A percentile compares a stretch with the other conserved stretches of the same genome.
These are phyloP conservation scores for Stichopus horrens DNA, from an alignment of 53 echinoderm and acorn worm species.

Conservation along the genomic window DNA sequence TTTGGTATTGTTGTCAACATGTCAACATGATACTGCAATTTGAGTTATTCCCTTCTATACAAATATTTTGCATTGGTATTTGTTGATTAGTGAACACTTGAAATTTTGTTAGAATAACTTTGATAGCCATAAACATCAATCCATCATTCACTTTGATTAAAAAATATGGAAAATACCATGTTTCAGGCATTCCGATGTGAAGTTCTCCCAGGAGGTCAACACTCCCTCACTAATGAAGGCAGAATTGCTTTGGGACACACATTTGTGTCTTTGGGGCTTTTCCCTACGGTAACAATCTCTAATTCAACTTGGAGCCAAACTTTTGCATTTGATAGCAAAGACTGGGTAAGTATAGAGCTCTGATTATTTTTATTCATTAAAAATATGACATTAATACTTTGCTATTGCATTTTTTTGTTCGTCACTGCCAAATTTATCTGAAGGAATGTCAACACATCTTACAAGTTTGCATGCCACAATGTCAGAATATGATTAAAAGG, in stretches of 20 bases:
- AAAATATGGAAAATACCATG: background rate
- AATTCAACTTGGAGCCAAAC: slow-evolving; percentile 72
- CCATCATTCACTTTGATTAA: background rate
- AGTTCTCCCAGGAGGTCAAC: slow-evolving; percentile 27
- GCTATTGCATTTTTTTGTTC: too few relatives aligned
- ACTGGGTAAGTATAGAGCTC: slow-evolving; percentile 60
- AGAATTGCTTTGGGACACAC: slow-evolving; percentile 57
- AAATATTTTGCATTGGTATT: background rate
- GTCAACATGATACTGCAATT: too few relatives aligned
- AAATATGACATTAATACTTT: too few relatives aligned
- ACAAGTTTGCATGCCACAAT: too few relatives aligned
- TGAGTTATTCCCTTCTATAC: too few relatives aligned
- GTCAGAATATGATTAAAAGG: too few relatives aligned
- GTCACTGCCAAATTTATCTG: too few relatives aligned
- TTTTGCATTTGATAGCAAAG: slow-evolving; percentile 50
- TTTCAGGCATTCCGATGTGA: slow-evolving; percentile 53
- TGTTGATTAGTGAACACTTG: too few relatives aligned
- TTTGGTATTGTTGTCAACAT: too few relatives aligned
- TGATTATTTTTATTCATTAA: background rate
- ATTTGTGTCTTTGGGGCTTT: slow-evolving; percentile 61
- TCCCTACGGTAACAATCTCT: slow-evolving; percentile 61
- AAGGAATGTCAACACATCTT: too few relatives aligned
- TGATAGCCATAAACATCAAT: background rate
- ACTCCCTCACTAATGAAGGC: background rate
- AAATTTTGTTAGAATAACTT: too few relatives aligned